phyloP scores from a whole-genome alignment of 2,797 vertebrate species.

The Syngnathus rostellatus region DNA sequence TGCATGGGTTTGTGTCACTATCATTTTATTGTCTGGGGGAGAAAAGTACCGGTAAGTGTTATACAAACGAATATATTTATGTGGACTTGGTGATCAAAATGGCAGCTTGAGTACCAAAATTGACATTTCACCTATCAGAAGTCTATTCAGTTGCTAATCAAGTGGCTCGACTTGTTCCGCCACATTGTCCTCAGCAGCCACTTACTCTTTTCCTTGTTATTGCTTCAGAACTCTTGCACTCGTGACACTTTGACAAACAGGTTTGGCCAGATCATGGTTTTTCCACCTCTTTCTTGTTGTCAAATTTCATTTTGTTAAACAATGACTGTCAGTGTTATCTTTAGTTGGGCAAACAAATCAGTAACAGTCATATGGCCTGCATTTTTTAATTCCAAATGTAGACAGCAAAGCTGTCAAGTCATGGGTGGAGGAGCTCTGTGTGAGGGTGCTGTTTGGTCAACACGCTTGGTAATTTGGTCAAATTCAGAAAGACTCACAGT shows the following conservation, averaged over 20 bases:
- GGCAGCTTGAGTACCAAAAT: conserved; percentile 8
- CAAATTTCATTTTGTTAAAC: neutral
- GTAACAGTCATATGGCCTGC: neutral
- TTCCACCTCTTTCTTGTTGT: neutral
- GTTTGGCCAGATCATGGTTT: conserved; percentile 22
- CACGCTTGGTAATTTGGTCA: neutral
- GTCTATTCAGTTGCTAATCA: conserved; percentile 20
- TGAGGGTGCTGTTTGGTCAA: neutral
- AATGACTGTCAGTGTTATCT: neutral
- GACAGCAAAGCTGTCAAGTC: neutral
- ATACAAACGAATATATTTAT: neutral
- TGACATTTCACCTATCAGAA: conserved; percentile 15
- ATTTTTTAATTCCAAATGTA: neutral
- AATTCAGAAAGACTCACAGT: neutral
- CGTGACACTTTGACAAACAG: conserved; percentile 33
- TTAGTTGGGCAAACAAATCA: neutral
- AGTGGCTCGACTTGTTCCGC: conserved; percentile 47
- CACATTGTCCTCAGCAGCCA: conserved; percentile 42
- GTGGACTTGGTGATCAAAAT: neutral
- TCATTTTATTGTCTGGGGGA: neutral
- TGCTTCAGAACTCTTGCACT: conserved; percentile 24
- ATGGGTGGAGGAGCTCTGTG: neutral
- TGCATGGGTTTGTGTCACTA: too few relatives aligned
- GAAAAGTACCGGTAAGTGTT: neutral
- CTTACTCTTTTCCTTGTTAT: conserved; percentile 13